These are phyloP conservation scores for Bombus superbus DNA, from an alignment of 1,140 invertebrate species.

Conservation along the genomic window DNA sequence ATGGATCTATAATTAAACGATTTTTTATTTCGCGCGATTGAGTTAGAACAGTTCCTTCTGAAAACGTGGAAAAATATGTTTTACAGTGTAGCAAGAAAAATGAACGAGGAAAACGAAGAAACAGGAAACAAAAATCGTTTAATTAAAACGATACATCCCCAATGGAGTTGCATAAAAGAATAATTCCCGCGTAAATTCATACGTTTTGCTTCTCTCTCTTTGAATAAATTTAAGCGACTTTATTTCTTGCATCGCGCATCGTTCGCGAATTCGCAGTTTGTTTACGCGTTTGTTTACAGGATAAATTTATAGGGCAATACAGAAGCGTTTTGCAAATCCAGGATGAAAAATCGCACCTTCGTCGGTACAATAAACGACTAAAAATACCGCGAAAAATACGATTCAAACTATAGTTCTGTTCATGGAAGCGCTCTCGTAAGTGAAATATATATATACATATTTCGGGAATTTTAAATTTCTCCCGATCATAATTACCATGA, in stretches of 20 bases:
- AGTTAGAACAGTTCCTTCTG: background rate
- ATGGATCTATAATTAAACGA: background rate
- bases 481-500: background rate
- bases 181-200: slow-evolving; percentile 36
- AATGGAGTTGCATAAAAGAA: background rate
- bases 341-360: slow-evolving; percentile 28
- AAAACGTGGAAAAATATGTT: background rate
- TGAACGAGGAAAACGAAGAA: background rate
- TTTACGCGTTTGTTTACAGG: slow-evolving; percentile 25
- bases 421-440: background rate
- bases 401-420: slow-evolving; percentile 14
- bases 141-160: slow-evolving; percentile 4
- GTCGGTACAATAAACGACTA: slow-evolving; percentile 17
- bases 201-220: background rate
- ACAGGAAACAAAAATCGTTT: slow-evolving; percentile 3
- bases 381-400: slow-evolving; percentile 21
- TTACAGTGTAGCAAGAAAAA: no score
- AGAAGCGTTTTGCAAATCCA: slow-evolving; percentile 36
- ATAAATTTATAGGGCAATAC: slow-evolving; percentile 21
- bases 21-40: background rate
- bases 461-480: background rate
- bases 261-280: slow-evolving; percentile 4
- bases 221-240: slow-evolving; percentile 26
- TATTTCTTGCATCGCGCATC: slow-evolving; percentile 15
- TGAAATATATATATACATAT: slow-evolving; percentile 2